Evolutionary conservation across 2,888 invertebrate genomes (phyloP).

Genomic region (Oasisia sp.): DNA sequence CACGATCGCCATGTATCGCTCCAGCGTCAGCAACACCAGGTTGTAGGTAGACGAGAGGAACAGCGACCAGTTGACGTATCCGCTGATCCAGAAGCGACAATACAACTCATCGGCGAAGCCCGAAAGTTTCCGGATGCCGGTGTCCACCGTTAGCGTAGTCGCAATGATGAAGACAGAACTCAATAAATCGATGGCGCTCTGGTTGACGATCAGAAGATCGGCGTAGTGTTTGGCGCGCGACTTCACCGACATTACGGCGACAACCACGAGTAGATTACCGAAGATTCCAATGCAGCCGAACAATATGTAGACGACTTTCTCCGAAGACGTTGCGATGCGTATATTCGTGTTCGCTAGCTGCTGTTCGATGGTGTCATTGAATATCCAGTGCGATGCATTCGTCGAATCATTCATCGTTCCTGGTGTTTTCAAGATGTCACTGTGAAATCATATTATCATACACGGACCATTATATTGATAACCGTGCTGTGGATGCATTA

Average conservation of each 20-base stretch:
- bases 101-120: background rate
- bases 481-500: too few species aligned
- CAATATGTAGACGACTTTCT: too few species aligned
- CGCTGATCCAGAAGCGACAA: background rate
- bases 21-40: background rate
- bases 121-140: background rate
- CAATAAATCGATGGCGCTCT: background rate
- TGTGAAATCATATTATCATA: too few species aligned
- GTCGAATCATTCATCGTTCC: too few species aligned
- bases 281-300: too few species aligned
- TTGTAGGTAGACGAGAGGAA: background rate
- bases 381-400: too few species aligned
- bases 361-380: too few species aligned
- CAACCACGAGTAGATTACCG: too few species aligned
- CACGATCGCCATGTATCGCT: background rate
- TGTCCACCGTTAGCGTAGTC: background rate
- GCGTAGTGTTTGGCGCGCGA: background rate
- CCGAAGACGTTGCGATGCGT: too few species aligned
- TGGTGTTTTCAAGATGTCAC: too few species aligned
- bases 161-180: background rate
- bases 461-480: too few species aligned
- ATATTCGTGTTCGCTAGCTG: too few species aligned
- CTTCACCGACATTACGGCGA: background rate
- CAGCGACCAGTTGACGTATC: background rate
- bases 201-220: background rate